Conservation (phyloP, 1,140 invertebrate genomes). For the Archivesica marissinica region DNA sequence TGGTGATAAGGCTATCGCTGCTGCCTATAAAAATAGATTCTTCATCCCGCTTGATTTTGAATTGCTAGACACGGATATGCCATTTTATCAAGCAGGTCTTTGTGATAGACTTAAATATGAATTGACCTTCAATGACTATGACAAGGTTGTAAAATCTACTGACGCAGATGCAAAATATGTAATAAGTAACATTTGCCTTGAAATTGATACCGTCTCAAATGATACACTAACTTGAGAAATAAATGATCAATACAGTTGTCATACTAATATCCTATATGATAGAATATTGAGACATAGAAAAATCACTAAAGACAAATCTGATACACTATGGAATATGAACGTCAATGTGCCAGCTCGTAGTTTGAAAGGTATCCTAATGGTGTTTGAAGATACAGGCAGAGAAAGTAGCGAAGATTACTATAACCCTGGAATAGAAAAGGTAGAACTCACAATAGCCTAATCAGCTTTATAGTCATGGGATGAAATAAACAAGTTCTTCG, state of each 20-base stretch:
- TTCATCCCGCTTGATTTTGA: slow-evolving; percentile 20
- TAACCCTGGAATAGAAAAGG: neutral
- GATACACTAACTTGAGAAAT: no score
- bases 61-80: no score
- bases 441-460: slow-evolving; percentile 15
- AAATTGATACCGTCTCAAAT: no score
- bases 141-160: neutral
- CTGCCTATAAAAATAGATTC: neutral
- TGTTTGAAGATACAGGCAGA: slow-evolving; percentile 31
- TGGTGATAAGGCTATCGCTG: neutral
- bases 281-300: neutral
- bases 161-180: no score
- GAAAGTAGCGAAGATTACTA: neutral
- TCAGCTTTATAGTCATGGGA: slow-evolving; percentile 16
- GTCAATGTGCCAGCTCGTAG: slow-evolving; percentile 19
- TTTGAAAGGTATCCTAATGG: slow-evolving; percentile 65
- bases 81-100: neutral
- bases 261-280: neutral
- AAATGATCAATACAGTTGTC: neutral
- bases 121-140: slow-evolving; percentile 24
- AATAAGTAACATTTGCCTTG: no score
- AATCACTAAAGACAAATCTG: slow-evolving; percentile 12
- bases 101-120: slow-evolving; percentile 17
- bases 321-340: slow-evolving; percentile 58
- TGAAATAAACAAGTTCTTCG: neutral